phyloP scores from a whole-genome alignment of 2,113 vertebrate genomes.

The Psammodynastes pulverulentus region DNA sequence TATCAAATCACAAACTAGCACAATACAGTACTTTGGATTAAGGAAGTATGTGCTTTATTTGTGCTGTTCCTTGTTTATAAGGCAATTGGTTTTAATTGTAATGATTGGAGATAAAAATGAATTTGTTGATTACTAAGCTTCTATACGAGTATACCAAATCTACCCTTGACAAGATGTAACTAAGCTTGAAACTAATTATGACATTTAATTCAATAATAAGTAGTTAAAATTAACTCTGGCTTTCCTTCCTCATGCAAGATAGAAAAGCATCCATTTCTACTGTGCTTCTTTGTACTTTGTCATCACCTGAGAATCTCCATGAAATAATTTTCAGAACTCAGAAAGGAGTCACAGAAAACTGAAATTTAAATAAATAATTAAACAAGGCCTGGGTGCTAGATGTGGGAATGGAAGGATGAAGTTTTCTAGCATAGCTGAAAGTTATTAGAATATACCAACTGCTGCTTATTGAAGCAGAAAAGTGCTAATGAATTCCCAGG shows the following conservation, averaged over 20 bases:
- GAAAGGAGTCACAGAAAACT: slow-evolving; percentile 20
- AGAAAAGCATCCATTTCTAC: slow-evolving; percentile 19
- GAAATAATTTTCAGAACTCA: slow-evolving; percentile 35
- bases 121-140: background rate
- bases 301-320: slow-evolving; percentile 17
- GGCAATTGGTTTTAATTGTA: background rate
- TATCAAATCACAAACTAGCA: background rate
- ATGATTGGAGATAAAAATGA: background rate
- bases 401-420: background rate
- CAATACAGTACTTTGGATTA: background rate
- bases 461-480: slow-evolving; percentile 13
- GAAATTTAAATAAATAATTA: slow-evolving; percentile 62
- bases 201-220: background rate
- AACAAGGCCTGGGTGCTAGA: slow-evolving; percentile 22
- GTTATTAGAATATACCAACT: slow-evolving; percentile 29
- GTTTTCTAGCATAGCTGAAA: slow-evolving; percentile 35
- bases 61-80: background rate
- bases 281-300: slow-evolving; percentile 17
- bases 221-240: too few species aligned
- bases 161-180: background rate
- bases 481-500: slow-evolving; percentile 43
- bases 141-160: background rate
- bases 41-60: background rate
- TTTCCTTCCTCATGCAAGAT: fast-evolving
- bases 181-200: background rate